A percentile compares a stretch with the other conserved stretches of the same genome.
Conservation (phyloP, 30 jellyfish, hydroid and myxozoan species). For the Chironex yamaguchii region DNA sequence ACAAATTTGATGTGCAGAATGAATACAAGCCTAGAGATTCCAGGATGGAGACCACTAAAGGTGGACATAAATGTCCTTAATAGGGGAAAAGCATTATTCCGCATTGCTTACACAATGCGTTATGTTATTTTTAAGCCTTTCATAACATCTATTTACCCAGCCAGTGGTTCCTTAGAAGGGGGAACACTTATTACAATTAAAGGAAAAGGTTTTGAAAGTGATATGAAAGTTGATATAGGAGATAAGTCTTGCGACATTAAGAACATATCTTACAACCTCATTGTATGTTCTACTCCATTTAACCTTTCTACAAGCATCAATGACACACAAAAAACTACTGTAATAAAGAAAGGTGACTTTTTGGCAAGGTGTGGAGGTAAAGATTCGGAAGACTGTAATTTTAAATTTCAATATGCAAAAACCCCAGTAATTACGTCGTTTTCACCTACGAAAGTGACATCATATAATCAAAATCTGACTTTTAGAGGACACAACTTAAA, state of each 20-base stretch:
- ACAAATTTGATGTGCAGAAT: conserved; percentile 69
- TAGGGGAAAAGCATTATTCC: conserved; percentile 76
- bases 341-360: conserved; percentile 21
- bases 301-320: neutral
- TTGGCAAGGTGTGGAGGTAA: conserved; percentile 20
- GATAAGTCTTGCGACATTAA: conserved; percentile 43
- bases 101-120: conserved; percentile 36
- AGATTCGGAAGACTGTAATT: conserved; percentile 22
- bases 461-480: conserved; percentile 17
- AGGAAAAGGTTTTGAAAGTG: conserved; percentile 76
- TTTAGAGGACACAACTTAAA: conserved; percentile 23
- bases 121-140: conserved; percentile 21
- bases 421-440: neutral
- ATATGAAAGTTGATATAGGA: conserved; percentile 54
- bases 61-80: conserved; percentile 58
- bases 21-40: conserved; percentile 50
- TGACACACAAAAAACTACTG: conserved; percentile 12
- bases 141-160: conserved; percentile 53
- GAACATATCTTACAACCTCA: conserved; percentile 33
- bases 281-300: conserved; percentile 73
- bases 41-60: conserved; percentile 64
- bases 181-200: conserved; percentile 77
- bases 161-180: conserved; percentile 82
- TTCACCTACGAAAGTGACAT: conserved; percentile 44
- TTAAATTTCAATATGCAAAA: neutral